Conservation (phyloP, 2,113 vertebrate genomes). For the Tragelaphus scriptus region DNA sequence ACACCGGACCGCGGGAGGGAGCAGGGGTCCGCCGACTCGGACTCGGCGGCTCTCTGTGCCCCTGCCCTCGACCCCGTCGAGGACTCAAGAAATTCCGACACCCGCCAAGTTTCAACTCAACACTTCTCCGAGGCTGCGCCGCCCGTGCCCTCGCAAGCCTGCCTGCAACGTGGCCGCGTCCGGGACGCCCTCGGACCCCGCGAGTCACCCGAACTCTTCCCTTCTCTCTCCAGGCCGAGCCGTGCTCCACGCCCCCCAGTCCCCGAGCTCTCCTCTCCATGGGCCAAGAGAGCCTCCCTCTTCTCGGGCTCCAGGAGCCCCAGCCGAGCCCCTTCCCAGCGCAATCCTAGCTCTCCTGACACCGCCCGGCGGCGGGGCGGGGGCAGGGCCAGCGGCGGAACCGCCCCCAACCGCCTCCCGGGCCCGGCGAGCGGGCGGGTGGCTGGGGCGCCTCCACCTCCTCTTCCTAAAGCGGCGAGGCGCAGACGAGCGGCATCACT, state of each 20-base stretch:
- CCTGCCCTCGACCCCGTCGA: neutral
- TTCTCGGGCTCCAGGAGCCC: neutral
- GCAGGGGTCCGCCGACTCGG: neutral
- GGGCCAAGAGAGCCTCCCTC: neutral
- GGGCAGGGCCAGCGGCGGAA: slow-evolving; percentile 64
- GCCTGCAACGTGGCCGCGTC: slow-evolving; percentile 56
- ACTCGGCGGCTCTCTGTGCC: neutral
- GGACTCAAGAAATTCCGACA: neutral
- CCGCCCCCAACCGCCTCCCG: slow-evolving; percentile 59
- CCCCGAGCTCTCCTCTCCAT: neutral
- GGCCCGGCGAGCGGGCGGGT: slow-evolving; percentile 50
- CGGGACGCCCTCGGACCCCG: neutral
- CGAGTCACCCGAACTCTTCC: neutral
- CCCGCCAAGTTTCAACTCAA: neutral
- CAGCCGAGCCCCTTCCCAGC: neutral
- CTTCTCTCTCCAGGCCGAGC: neutral
- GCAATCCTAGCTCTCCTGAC: neutral
- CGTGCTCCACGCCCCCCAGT: neutral
- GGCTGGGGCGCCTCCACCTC: slow-evolving; percentile 67
- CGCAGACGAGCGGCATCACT: slow-evolving; percentile 63
- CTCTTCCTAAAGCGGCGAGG: slow-evolving; percentile 72
- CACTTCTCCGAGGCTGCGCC: neutral
- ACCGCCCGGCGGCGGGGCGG: slow-evolving; percentile 47
- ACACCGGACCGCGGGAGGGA: neutral
- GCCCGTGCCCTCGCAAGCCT: neutral